Evolutionary conservation across 1,140 invertebrate species (phyloP).

Genomic region (Neoseiulus cucumeris): DNA sequence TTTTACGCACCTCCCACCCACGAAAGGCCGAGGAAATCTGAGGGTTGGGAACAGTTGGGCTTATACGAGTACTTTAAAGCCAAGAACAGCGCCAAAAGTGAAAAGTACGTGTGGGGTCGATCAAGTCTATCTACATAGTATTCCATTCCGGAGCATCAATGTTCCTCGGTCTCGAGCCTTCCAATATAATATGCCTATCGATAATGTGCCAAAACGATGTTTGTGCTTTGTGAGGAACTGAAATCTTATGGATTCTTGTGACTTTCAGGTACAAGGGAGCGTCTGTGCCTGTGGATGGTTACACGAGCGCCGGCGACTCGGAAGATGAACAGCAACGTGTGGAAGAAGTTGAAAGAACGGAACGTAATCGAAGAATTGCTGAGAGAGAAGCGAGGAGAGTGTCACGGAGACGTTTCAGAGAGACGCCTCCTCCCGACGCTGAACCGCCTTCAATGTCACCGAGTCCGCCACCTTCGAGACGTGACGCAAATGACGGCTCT

Average conservation of each 20-base stretch:
- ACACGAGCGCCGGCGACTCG: not conserved
- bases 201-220: too few relatives aligned
- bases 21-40: conserved; percentile 78
- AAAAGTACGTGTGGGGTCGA: conserved; percentile 50
- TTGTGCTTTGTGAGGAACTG: too few relatives aligned
- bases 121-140: conserved; percentile 1
- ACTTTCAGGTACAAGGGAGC: conserved; percentile 15
- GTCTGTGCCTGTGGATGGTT: not conserved
- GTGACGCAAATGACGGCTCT: conserved; percentile 20
- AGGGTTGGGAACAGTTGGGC: conserved; percentile 92
- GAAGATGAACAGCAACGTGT: conserved; percentile 15
- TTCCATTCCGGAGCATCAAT: not conserved
- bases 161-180: too few relatives aligned
- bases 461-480: conserved; percentile 17
- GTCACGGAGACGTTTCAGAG: not conserved
- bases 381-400: not conserved
- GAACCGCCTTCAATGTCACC: not conserved
- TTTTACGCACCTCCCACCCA: conserved; percentile 84
- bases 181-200: too few relatives aligned
- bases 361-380: not conserved
- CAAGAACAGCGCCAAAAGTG: conserved; percentile 68
- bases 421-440: not conserved
- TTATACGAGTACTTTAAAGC: conserved; percentile 93
- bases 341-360: not conserved
- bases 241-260: not conserved